Conservation (phyloP, 2,888 invertebrate species). For the Eristalis intricaria region DNA sequence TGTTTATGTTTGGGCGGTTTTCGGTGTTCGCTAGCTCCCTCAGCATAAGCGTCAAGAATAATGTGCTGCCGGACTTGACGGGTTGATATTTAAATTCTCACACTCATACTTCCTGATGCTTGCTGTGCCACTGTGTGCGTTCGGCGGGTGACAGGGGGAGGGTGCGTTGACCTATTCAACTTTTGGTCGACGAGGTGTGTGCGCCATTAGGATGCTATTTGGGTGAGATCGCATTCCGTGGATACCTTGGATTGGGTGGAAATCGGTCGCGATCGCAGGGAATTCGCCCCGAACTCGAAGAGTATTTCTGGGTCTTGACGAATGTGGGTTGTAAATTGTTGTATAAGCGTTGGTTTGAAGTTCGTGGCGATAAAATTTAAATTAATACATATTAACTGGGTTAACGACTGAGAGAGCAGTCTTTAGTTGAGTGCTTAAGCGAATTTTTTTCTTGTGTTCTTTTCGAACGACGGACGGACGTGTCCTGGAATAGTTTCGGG, state of each 20-base stretch:
- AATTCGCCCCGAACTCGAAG: neutral
- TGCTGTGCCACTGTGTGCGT: conserved; percentile 9
- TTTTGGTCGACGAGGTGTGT: conserved; percentile 58
- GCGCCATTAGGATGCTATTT: conserved; percentile 44
- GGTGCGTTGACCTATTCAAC: conserved; percentile 71
- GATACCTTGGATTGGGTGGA: conserved; percentile 5
- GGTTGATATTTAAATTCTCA: conserved; percentile 3
- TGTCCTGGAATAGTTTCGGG: neutral
- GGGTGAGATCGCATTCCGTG: conserved; percentile 51
- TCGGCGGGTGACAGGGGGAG: neutral
- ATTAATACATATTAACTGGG: neutral
- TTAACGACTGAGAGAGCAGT: neutral
- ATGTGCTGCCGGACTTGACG: conserved; percentile 20
- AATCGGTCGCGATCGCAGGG: neutral
- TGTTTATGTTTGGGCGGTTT: conserved; percentile 43
- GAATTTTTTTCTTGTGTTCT: neutral
- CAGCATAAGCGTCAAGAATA: conserved; percentile 19
- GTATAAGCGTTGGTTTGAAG: neutral
- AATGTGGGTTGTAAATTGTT: neutral
- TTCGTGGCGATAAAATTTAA: neutral
- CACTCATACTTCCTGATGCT: conserved; percentile 39
- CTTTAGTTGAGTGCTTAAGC: neutral
- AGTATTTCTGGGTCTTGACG: neutral
- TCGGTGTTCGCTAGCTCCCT: neutral
- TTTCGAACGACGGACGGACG: neutral